Percentiles rank a stretch among this genome's conserved stretches.
Conservation (phyloP, 2,797 vertebrate species). For the Chloroceryle amazona region DNA sequence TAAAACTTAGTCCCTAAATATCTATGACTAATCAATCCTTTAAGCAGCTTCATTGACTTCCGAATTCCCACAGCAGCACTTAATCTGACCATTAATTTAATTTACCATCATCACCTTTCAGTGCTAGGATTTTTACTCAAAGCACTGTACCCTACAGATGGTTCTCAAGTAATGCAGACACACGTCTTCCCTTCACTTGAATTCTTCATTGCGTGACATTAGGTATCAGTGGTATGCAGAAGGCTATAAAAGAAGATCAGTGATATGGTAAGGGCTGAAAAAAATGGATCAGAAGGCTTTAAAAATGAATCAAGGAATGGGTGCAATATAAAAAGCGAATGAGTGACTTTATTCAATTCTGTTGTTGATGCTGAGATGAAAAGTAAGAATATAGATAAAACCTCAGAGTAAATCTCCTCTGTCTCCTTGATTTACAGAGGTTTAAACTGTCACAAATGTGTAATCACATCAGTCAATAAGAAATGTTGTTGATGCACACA, state of each 20-base stretch:
- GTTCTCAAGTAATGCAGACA: background rate
- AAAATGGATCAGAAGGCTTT: background rate
- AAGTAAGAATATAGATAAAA: background rate
- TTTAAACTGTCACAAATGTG: background rate
- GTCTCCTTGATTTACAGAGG: background rate
- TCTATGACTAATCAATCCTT: background rate
- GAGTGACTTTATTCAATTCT: background rate
- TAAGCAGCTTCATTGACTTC: constrained; percentile 5
- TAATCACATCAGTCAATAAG: background rate
- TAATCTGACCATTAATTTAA: constrained; percentile 34
- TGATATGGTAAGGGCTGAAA: background rate
- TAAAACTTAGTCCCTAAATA: constrained; percentile 1
- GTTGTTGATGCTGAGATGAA: background rate
- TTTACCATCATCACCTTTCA: background rate
- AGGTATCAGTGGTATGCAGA: background rate
- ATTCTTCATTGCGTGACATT: background rate
- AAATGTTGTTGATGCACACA: background rate
- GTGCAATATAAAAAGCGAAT: background rate
- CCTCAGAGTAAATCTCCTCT: background rate
- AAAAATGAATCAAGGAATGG: background rate
- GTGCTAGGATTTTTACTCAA: background rate
- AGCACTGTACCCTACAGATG: background rate
- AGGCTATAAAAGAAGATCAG: background rate
- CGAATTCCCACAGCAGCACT: background rate
- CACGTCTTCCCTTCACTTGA: background rate